These are phyloP conservation scores for Halichondria panicea DNA, from an alignment of 37 sponge, comb jelly and placozoan genomes.

Conservation along the genomic window DNA sequence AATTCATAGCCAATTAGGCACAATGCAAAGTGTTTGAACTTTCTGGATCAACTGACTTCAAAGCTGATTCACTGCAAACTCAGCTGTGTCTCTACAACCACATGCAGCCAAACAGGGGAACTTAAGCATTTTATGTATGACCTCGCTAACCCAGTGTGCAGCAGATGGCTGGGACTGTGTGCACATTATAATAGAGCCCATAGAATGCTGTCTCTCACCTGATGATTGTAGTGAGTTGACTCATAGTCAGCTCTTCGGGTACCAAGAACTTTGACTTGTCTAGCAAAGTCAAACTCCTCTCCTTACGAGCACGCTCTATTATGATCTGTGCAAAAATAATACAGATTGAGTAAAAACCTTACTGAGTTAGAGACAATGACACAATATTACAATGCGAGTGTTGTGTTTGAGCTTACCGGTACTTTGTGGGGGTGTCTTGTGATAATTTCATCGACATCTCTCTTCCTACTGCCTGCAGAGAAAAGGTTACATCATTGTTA, in stretches of 20 bases:
- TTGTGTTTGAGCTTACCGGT: no score
- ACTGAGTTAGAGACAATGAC: no score
- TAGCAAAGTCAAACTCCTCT: slow-evolving; percentile 71
- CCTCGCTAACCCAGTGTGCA: not conserved
- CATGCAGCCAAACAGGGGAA: not conserved
- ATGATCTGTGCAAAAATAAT: slow-evolving; percentile 55
- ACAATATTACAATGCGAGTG: no score
- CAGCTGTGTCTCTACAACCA: not conserved
- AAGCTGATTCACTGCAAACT: not conserved
- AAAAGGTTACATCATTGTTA: no score
- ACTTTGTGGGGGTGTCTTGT: slow-evolving; percentile 88
- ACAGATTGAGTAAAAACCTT: not conserved
- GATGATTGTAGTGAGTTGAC: slow-evolving; percentile 89
- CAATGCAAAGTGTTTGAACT: not conserved
- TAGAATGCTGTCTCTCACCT: slow-evolving; percentile 51
- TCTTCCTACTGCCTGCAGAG: slow-evolving; percentile 70
- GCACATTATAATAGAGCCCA: not conserved
- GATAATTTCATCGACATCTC: slow-evolving; percentile 81
- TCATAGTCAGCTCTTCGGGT: slow-evolving; percentile 96
- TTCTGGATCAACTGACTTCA: not conserved
- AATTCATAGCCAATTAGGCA: not conserved
- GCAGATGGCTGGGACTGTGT: not conserved
- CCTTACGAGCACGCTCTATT: slow-evolving; percentile 74
- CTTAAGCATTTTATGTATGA: not conserved
- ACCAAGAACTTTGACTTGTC: slow-evolving; percentile 98